Base-by-base conservation (phyloP, 2,797 vertebrate species). In the Aldrovandia affinis region DNA sequence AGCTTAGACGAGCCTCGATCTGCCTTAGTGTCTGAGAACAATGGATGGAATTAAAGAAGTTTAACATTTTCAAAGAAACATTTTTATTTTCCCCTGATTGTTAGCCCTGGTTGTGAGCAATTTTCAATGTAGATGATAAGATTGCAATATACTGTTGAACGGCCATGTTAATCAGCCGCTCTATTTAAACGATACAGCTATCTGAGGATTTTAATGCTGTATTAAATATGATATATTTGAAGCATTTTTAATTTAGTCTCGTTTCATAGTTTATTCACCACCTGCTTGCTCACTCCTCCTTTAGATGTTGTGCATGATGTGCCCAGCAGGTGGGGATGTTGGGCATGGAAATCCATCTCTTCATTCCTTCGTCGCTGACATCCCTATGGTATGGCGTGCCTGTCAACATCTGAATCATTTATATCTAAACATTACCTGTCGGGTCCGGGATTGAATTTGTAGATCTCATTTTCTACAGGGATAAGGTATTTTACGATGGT, bases 321-420 rank as follows among this genome's bases (percentile, higher is more conserved):
- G 18, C 88, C 93, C 95, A 95, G 92, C 88, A 87, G 95, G 92
- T 94, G 95, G 95, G 80, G 90, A 86, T 94, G 93, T 94, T 93
- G 94, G 94, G 94, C 55, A 93, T 93, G 91, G 87, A 79, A 85
- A 90, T 86, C 42, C 1, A 78, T 33, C 20, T 52, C 52, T 65
- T 2, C 81, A 28, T 59, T 78, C 61, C 80, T 47, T 25, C 55
- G 55, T 78, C 28, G 81, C 83, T 83, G 78, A 87, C 86, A 90
- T 81, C 81, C 59, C 85, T 81, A 86, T 87, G 86, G 83, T 80
- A 83, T 87, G 83, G 55, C 84, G 82, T 85, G 83, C 85, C 84
- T 85, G 82, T 87, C 86, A 86, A 85, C 86, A 89, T 89, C 85
- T 85, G 33, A 85, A 86, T 88, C 82, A 81, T 89, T 89, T 89